Base-by-base conservation (phyloP, 2,888 invertebrate genomes). In the Erannis defoliaria region DNA sequence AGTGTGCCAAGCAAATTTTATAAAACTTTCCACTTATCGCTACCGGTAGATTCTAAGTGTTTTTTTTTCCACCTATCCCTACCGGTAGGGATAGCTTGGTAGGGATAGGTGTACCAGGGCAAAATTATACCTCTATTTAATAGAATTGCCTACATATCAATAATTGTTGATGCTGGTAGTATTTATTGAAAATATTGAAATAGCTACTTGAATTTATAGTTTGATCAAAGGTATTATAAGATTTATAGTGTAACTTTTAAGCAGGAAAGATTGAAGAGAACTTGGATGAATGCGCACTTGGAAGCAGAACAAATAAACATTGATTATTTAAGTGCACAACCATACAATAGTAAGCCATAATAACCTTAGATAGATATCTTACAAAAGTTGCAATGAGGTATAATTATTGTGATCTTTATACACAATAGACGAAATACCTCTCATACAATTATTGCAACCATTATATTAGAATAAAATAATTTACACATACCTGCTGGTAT, bases 271-370 rank as follows among this genome's bases (percentile, higher is more conserved):
- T 14, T 21, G 23, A 6, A 23, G n/a, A 43, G n/a, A 40, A 4
- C 14, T 23, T 14, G 9, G n/a, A 16, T 26, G 43, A 26, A 26
- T 45, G 43, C 26, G 43, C 43, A 26, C 43, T 26, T 45, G 9
- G 3, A 45, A 26, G 21, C n/a, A 8, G 43, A 16, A 45, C 9
- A 19, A 8, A 42, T 1, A 42, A 45, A 45, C 21, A n/a, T 10
- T 14, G 40, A 38, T 38, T 8, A 38, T 23, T 45, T 26, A 1
- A 26, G 43, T 45, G 43, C 53, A 53, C 53, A 53, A 43, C 53
- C 31, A 33, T 53, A 33, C 42, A 21, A 42, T n/a, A 31, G 6
- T 42, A n/a, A 10, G 43, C 26, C 21, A 42, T 45, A 14, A 45
- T n/a, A n/a, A 18, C 18, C 16, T 9, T 16, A 16, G 37, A 19